phyloP scores from a whole-genome alignment of 2,113 vertebrate species.

The Gracilinanus agilis region DNA sequence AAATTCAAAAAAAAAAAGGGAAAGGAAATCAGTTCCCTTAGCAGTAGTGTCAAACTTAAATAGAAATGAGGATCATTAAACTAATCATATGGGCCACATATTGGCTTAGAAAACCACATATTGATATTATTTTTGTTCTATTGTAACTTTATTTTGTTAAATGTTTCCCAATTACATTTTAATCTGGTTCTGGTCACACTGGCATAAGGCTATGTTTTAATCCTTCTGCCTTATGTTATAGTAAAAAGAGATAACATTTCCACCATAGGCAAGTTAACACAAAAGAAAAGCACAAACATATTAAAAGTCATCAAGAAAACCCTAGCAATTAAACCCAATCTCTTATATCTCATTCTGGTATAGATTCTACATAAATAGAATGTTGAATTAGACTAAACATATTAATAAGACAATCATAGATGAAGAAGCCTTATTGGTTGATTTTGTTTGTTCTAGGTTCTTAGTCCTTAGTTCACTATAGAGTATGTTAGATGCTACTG shows the following conservation, averaged over 20 bases:
- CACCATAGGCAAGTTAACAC: constrained; percentile 94
- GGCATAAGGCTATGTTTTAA: too few relatives aligned
- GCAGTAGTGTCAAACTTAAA: too few relatives aligned
- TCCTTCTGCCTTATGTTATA: constrained; percentile 90
- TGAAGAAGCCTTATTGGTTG: constrained; percentile 96
- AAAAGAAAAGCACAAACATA: constrained; percentile 98
- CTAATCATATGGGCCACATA: too few relatives aligned
- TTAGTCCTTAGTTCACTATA: constrained; percentile 98
- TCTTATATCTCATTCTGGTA: neutral
- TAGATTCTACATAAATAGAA: constrained; percentile 94
- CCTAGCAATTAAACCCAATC: constrained; percentile 93
- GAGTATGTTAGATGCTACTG: constrained; percentile 98
- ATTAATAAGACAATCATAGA: constrained; percentile 99
- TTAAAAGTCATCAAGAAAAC: constrained; percentile 99
- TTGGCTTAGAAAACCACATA: too few relatives aligned
- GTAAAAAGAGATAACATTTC: constrained; percentile 96
- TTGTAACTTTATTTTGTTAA: too few relatives aligned
- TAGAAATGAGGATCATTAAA: too few relatives aligned
- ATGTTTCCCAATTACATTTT: too few relatives aligned
- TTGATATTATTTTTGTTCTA: too few relatives aligned
- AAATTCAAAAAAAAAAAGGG: too few relatives aligned
- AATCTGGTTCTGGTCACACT: neutral
- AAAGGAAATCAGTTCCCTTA: too few relatives aligned
- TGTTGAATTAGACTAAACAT: constrained; percentile 96
- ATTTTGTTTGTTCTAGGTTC: constrained; percentile 99